These are phyloP conservation scores for Desmodus rotundus DNA, from an alignment of 2,113 vertebrate species.

Conservation along the genomic window DNA sequence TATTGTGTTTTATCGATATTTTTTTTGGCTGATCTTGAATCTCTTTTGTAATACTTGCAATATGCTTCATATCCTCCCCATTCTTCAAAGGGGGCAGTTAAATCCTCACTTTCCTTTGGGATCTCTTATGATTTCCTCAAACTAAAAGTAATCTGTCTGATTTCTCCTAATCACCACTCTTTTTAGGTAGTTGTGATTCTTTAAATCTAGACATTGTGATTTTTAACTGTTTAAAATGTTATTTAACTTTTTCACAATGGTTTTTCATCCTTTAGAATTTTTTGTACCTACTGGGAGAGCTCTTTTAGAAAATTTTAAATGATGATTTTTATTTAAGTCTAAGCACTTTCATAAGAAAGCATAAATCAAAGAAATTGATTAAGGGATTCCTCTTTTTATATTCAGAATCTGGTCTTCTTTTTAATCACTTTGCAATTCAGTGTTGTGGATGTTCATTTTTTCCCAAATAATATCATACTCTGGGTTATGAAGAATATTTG, in stretches of 20 bases:
- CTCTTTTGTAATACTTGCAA: background rate
- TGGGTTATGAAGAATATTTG: background rate
- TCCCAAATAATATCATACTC: background rate
- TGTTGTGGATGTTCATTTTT: background rate
- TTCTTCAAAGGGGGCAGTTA: background rate
- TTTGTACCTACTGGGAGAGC: background rate
- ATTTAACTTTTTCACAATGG: background rate
- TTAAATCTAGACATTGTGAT: background rate
- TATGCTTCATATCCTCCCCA: background rate
- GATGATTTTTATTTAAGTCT: background rate
- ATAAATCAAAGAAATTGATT: background rate
- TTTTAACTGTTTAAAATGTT: background rate
- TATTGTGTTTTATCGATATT: background rate
- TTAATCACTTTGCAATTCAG: background rate
- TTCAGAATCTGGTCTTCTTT: background rate
- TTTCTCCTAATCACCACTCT: background rate
- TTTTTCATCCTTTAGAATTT: slow-evolving; percentile 5
- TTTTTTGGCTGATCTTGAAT: background rate
- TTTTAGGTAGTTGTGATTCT: background rate
- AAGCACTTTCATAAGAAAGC: background rate
- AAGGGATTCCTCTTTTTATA: background rate
- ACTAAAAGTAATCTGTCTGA: background rate
- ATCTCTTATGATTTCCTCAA: background rate
- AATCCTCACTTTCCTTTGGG: background rate
- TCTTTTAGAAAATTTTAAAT: background rate